Evolutionary conservation across 1,140 invertebrate species (phyloP), one percentile per base, ranked within the genome.

Genomic region (Drosophila orena): DNA sequence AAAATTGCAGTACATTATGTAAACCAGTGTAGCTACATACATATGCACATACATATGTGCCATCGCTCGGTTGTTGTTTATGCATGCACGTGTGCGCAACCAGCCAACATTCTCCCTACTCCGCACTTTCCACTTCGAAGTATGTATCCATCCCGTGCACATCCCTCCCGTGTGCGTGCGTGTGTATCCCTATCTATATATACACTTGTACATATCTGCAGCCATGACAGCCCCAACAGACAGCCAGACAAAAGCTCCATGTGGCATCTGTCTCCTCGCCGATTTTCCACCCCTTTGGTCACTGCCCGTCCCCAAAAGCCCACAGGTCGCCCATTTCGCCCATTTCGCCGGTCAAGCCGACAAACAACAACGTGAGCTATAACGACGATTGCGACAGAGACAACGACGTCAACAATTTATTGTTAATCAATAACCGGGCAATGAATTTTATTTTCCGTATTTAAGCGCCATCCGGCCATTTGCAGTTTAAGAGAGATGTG

Each of bases 71-170:
- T 71, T 76, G 72, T 88, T 76, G 72, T 72, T 66, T 77, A 83
- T 88, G 77, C 81, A 81, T 81, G 71, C 83, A 88, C 83, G 83
- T 88, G 83, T 83, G 75, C 81, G 68, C 74, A 77, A 70, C 72
- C 52, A 24, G 50, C 37, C 55, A 43, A 57, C 49, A 58, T 64
- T 8, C 27, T 30, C 30, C 7, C 30, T 10, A 30, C 30, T 30
- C 30, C 8, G 2, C 30, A 30, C 30, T 10, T 56, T n/a, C 49
- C 43, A 38, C 68, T 44, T 59, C 46, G 34, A 43, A 44, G 27
- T 59, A 47, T 38, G 71, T 72, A 62, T 72, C 44, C 62, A 5
- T 22, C 17, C 17, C 17, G 17, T 1, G 17, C 17, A 35, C 60
- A 47, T 17, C 17, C 17, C n/a, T 74, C 69, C 73, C 76, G 60